Conservation (phyloP, 2,113 vertebrate species). For the Siniperca knerii region DNA sequence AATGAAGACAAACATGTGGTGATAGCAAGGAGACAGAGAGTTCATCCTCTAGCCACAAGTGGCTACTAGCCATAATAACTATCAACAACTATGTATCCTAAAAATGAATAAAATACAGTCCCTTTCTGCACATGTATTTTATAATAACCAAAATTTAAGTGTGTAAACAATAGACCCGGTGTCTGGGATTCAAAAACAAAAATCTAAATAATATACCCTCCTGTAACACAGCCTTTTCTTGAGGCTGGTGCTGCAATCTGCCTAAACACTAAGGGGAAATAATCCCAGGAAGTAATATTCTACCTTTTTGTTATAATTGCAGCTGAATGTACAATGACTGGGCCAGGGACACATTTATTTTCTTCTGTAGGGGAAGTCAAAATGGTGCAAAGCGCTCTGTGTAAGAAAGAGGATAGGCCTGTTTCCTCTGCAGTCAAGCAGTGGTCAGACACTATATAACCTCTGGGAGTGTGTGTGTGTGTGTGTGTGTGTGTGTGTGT, state of each 20-base stretch:
- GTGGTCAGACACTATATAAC: slow-evolving; percentile 39
- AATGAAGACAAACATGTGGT: background rate
- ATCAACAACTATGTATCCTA: background rate
- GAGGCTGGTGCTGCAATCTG: background rate
- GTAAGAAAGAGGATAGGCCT: slow-evolving; percentile 17
- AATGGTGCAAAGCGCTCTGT: slow-evolving; percentile 33
- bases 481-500: slow-evolving; percentile 22
- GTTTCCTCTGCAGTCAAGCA: slow-evolving; percentile 38
- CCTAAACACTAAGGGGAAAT: background rate
- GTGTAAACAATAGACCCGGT: background rate
- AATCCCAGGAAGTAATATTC: slow-evolving; percentile 35
- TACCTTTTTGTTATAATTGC: slow-evolving; percentile 12
- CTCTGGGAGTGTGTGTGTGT: slow-evolving; percentile 5
- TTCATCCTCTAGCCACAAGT: background rate
- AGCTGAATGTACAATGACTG: slow-evolving; percentile 36
- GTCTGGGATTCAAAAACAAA: slow-evolving; percentile 1
- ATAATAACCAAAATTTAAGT: background rate
- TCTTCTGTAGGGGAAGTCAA: slow-evolving; percentile 41
- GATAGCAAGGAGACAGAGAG: background rate
- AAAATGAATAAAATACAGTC: background rate
- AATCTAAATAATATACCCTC: background rate
- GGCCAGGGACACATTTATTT: slow-evolving; percentile 3
- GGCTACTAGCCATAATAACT: background rate
- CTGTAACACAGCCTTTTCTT: background rate
- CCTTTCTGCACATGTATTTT: background rate